Conservation (phyloP, 2,797 vertebrate species). For the Myotis myotis region DNA sequence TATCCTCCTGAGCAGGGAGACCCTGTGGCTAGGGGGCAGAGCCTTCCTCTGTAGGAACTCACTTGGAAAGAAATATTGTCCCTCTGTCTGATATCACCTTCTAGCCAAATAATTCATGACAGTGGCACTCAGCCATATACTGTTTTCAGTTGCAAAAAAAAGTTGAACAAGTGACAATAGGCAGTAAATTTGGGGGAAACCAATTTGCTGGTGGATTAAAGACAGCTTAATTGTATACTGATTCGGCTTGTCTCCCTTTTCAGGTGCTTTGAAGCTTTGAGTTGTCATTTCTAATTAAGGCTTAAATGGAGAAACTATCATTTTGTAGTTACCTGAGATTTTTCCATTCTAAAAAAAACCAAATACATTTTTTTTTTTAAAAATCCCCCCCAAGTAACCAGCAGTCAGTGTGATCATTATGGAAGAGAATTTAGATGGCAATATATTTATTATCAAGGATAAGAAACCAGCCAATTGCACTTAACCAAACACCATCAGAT, state of each 20-base stretch:
- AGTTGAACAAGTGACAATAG: not conserved
- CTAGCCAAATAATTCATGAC: not conserved
- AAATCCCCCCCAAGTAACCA: conserved; percentile 85
- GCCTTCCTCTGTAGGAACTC: not conserved
- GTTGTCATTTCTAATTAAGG: not conserved
- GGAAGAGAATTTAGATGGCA: conserved; percentile 84
- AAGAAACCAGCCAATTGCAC: conserved; percentile 67
- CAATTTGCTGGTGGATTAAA: conserved; percentile 50
- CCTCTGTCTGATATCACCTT: not conserved
- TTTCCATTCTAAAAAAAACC: conserved; percentile 80
- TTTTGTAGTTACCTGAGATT: conserved; percentile 84
- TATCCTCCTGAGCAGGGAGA: not conserved
- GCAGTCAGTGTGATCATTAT: conserved; percentile 88
- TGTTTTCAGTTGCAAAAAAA: conserved; percentile 56
- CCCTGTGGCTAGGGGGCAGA: not conserved
- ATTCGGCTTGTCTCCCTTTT: not conserved
- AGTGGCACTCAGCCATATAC: not conserved
- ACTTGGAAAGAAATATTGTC: not conserved
- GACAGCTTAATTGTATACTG: not conserved
- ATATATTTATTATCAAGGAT: conserved; percentile 62
- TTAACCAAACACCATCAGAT: not conserved
- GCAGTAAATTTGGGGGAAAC: not conserved
- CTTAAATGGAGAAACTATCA: conserved; percentile 88
- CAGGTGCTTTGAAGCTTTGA: conserved; percentile 12
- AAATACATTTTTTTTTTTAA: conserved; percentile 48